phyloP scores from a whole-genome alignment of 1,140 invertebrate genomes.

The Archivesica marissinica region DNA sequence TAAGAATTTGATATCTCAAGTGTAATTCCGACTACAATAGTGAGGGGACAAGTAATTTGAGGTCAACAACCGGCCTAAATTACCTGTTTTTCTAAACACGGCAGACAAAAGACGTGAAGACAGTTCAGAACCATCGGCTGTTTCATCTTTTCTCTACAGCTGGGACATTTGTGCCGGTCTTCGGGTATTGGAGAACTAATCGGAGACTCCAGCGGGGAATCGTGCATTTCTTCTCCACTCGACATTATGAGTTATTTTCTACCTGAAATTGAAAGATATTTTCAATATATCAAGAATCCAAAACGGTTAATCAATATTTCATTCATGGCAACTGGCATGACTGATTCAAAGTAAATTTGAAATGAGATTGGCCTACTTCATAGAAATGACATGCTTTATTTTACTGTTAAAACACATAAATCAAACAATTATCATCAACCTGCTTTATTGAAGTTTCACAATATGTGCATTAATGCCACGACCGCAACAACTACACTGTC shows the following conservation, averaged over 20 bases:
- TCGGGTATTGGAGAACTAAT: slow-evolving; percentile 67
- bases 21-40: no score
- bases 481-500: no score
- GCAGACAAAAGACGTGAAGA: slow-evolving; percentile 96
- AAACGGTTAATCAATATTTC: background rate
- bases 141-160: slow-evolving; percentile 89
- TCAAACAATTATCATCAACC: background rate
- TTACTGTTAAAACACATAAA: background rate
- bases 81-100: slow-evolving; percentile 91
- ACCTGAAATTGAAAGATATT: background rate
- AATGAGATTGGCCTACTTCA: background rate
- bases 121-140: slow-evolving; percentile 93
- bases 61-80: no score
- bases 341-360: background rate
- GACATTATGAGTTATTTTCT: slow-evolving; percentile 19
- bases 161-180: slow-evolving; percentile 76
- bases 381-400: background rate
- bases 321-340: background rate
- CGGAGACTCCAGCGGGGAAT: slow-evolving; percentile 60
- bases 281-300: background rate
- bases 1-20: no score
- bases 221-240: slow-evolving; percentile 27
- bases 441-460: no score
- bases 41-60: no score
- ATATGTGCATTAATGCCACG: no score